Evolutionary conservation across 1,140 invertebrate species (phyloP), one percentile per base, ranked within the genome.

Genomic region (Helicoverpa zea): DNA sequence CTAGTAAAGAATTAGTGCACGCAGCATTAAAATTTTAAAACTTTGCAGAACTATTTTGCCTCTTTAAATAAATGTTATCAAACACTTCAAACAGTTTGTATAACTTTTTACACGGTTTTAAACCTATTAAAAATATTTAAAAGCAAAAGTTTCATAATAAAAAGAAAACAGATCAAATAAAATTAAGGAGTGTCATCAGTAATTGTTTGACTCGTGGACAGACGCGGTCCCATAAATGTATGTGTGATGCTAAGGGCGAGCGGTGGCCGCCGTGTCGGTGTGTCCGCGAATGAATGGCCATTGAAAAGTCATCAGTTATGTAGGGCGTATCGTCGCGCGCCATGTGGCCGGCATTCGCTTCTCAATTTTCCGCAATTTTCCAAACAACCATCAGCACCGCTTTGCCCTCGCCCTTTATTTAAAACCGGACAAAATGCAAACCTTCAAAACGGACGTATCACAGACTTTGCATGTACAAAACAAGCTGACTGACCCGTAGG

Each of bases 271-370:
- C 76, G 85, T 64, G 85, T 64, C 76, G 81, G 85, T 73, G 63
- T 75, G 78, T 72, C 88, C 85, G 83, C 87, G 88, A 89, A 93
- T 93, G 91, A 92, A 92, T 91, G 86, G 87, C 93, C 91, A 94
- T 94, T 88, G 91, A 88, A 94, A 94, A 94, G 90, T 93, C 92
- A 94, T 94, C 91, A 94, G 92, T 92, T 92, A 93, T 93, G 91
- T 91, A 92, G 89, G 90, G 87, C 91, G 87, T 86, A 92, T 89
- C 89, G 91, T 86, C 87, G 88, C 87, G 89, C 90, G 89, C 91
- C 92, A 94, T 93, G 91, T 93, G 92, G 90, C 86, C 87, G 86
- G 49, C 75, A 51, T 51, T 75, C 83, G 81, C 86, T 91, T 83
- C 82, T 89, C 90, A 90, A 89, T 92, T 90, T 91, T 90, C 86